Base-by-base conservation (phyloP, 2,888 invertebrate genomes). In the Trachelus iudaicus region DNA sequence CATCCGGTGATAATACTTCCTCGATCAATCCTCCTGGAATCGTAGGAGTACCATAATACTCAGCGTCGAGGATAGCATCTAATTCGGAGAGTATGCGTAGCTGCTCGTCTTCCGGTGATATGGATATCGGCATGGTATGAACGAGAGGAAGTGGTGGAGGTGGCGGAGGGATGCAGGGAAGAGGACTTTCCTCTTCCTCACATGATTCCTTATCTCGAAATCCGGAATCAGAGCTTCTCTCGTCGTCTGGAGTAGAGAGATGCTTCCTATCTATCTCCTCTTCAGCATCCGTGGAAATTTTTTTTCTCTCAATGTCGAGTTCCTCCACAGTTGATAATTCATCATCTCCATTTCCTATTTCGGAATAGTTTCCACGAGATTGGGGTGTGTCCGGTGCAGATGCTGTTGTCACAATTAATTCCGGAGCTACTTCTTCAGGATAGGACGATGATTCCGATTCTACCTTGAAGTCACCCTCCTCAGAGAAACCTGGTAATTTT, bases 161-260 rank as follows among this genome's bases (percentile, higher is more conserved):
- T 76, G 79, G 79, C 11, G 81, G 80, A 3, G 84, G 79, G 23
- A 85, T 84, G 4, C 86, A 83, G 0, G 88, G 82, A 35, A 87
- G 80, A 40, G 88, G 85, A 75, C 89, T 90, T 78, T 90, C 91
- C 75, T 91, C 91, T 40, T 91, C 91, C 78, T 91, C 91, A 75
- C 90, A 91, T 0, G 91, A 91, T 77, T 92, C 92, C 81, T 92
- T 92, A 79, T 92, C 92, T 23, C 92, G 88, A 76, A 92, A 92
- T 74, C 92, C 92, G 31, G 92, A 92, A 79, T 92, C 92, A n/a
- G 92, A 92, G 80, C 92, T 92, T 34, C 92, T 87, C 79, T 92
- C 92, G 76, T 92, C 92, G 78, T 92, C 92, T 1, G 92, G 92
- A 0, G 92, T 92, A 31, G 91, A 90, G n/a, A 92, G 84, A 75